Evolutionary conservation across 2,113 vertebrate species (phyloP), one percentile per base, ranked within the genome.

Genomic region (Eurystomus gularis): DNA sequence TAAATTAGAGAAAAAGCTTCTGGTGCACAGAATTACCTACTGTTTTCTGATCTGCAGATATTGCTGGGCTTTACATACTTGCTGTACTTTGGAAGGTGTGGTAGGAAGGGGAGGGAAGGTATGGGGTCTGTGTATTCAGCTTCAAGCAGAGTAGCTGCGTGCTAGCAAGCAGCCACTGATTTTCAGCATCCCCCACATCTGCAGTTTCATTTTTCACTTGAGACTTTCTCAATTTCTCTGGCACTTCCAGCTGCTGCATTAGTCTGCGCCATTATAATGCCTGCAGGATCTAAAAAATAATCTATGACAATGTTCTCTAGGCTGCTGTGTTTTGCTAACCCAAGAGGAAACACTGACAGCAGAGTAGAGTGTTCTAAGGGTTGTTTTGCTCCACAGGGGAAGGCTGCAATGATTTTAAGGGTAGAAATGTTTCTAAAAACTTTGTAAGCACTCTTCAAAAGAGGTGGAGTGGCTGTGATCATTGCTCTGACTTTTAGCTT

Each of bases 251-350:
- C 92, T 88, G 92, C 93, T 85, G 75, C 89, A 90, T 96, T 88
- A 91, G 90, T 86, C 90, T 91, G 92, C 3, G 33, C 85, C 68
- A 94, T 90, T 94, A 86, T 83, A 95, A 85, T 65, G 85, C 95
- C 94, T 62, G 82, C 92, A 96, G 94, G 92, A 77, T 73, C 71
- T 93, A 68, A 87, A 79, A 85, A 90, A 91, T 90, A 91, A 95
- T 93, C 90, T 90, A 86, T 85, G 75, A 90, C 87, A 82, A 73
- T 37, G 90, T 96, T 90, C 70, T 88, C 46, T 19, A 73, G 91
- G 94, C 90, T 85, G 92, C 84, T 90, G 84, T 80, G 92, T 86
- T 95, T 91, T 91, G 62, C 78, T 62, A 93, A 78, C 58, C 68
- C 66, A 62, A 61, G 71, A 90, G 92, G 75, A 93, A 95, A 80